Percentiles rank a stretch among this genome's conserved stretches.
Evolutionary conservation across 53 echinoderm and acorn worm genomes (phyloP).

Genomic region (Holothuria leucospilota): DNA sequence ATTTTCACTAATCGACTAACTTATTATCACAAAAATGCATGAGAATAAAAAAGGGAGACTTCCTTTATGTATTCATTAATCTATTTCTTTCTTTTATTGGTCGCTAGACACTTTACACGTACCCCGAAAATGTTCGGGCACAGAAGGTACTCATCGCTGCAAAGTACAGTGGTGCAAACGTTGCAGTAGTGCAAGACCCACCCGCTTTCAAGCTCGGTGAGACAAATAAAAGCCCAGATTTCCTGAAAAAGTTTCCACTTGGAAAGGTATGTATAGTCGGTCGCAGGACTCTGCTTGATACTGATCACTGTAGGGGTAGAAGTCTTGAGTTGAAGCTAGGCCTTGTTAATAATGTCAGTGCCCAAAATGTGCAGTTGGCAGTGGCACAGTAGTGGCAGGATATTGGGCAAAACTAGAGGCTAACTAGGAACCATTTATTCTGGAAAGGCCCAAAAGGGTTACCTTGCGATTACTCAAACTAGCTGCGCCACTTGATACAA

Average conservation of each 20-base stretch:
- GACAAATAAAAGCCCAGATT: slow-evolving; percentile 90
- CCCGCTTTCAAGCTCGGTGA: slow-evolving; percentile 93
- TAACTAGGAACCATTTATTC: no score
- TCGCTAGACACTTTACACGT: slow-evolving; percentile 89
- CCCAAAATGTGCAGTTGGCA: no score
- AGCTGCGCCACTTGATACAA: no score
- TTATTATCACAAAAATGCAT: background rate
- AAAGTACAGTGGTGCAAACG: slow-evolving; percentile 88
- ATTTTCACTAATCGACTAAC: slow-evolving; percentile 55
- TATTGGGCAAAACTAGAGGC: no score
- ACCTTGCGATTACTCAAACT: no score
- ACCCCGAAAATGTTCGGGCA: slow-evolving; percentile 98
- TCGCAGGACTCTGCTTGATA: background rate
- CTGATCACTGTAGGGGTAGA: background rate
- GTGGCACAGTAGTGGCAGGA: no score
- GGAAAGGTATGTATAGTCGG: slow-evolving; percentile 80
- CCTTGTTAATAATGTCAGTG: no score
- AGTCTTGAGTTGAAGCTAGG: no score
- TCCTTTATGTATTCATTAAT: background rate
- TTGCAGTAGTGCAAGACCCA: slow-evolving; percentile 94
- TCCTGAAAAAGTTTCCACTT: slow-evolving; percentile 91
- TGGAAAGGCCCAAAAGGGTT: no score
- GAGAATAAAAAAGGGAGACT: background rate
- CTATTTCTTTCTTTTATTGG: slow-evolving; percentile 21
- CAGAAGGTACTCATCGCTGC: slow-evolving; percentile 94